These are phyloP conservation scores for Drosophila lini DNA, from an alignment of 1,140 invertebrate genomes.

Conservation along the genomic window DNA sequence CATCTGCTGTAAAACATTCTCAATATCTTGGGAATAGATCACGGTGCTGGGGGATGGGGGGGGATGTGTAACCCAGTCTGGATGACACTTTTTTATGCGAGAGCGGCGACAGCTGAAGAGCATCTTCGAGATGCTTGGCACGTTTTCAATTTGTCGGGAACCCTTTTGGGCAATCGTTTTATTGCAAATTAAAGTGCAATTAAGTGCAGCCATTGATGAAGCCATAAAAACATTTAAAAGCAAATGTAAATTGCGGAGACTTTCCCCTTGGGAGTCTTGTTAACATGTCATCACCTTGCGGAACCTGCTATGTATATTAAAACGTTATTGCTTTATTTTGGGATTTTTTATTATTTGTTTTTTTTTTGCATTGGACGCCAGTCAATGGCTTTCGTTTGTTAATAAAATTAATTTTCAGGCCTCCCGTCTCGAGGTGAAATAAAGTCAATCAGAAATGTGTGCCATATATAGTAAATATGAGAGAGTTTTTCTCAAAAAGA, in stretches of 20 bases:
- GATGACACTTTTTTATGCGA: slow-evolving; percentile 49
- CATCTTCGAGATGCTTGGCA: slow-evolving; percentile 67
- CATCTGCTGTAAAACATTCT: slow-evolving; percentile 39
- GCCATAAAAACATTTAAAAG: slow-evolving; percentile 64
- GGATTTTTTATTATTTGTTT: background rate
- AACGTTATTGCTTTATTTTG: slow-evolving; percentile 11
- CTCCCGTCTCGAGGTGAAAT: slow-evolving; percentile 9
- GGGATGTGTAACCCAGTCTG: slow-evolving; percentile 11
- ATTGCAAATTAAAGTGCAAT: slow-evolving; percentile 77
- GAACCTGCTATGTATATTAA: slow-evolving; percentile 56
- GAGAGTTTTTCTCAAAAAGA: slow-evolving; percentile 47
- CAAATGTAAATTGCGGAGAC: slow-evolving; percentile 40
- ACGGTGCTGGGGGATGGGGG: background rate
- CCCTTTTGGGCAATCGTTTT: slow-evolving; percentile 69
- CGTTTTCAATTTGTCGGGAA: slow-evolving; percentile 73
- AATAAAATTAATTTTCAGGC: slow-evolving; percentile 27
- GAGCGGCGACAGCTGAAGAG: slow-evolving; percentile 28
- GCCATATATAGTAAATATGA: slow-evolving; percentile 17
- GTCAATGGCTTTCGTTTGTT: slow-evolving; percentile 36
- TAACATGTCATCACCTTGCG: slow-evolving; percentile 51
- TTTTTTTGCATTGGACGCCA: background rate
- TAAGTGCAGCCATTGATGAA: slow-evolving; percentile 70
- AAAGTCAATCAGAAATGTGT: slow-evolving; percentile 11
- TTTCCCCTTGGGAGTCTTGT: slow-evolving; percentile 41
- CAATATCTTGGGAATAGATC: slow-evolving; percentile 42